A percentile compares a stretch with the other conserved stretches of the same genome.
Evolutionary conservation across 2,797 vertebrate species (phyloP).

Genomic region (Coracias cyanogaster): DNA sequence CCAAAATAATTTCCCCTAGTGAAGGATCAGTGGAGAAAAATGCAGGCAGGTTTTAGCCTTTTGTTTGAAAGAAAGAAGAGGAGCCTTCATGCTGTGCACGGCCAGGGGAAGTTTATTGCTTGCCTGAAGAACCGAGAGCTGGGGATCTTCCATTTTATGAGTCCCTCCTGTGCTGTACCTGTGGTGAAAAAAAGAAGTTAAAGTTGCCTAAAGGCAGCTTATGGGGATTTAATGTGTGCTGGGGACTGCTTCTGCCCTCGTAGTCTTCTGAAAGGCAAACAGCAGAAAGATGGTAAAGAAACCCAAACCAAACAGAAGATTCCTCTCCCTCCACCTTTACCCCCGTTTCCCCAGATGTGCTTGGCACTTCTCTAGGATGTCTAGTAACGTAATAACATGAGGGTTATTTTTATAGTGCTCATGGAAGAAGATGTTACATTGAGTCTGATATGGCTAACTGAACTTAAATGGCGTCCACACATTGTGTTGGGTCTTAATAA

Average conservation of each 20-base stretch:
- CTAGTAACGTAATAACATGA: neutral
- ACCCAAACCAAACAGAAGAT: neutral
- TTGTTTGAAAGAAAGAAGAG: neutral
- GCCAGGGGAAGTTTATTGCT: neutral
- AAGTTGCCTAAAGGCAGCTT: neutral
- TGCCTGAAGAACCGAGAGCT: slow-evolving; percentile 1
- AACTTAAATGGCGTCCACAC: neutral
- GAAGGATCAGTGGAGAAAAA: slow-evolving; percentile 40
- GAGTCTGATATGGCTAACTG: neutral
- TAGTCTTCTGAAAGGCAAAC: neutral
- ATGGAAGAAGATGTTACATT: neutral
- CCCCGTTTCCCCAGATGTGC: neutral
- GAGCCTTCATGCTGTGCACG: neutral
- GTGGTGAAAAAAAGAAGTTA: neutral
- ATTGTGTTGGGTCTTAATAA: neutral
- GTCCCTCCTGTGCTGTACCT: neutral
- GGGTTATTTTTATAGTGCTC: neutral
- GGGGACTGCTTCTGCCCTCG: neutral
- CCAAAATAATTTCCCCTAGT: slow-evolving; percentile 60
- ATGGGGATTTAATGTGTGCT: neutral
- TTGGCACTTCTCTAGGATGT: neutral
- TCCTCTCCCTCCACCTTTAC: neutral
- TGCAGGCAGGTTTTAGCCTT: slow-evolving; percentile 21
- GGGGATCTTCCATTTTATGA: slow-evolving; percentile 7
- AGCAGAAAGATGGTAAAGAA: neutral